These are phyloP conservation scores for Lasioglossum villosulum DNA, from an alignment of 2,888 invertebrate species.

Conservation along the genomic window DNA sequence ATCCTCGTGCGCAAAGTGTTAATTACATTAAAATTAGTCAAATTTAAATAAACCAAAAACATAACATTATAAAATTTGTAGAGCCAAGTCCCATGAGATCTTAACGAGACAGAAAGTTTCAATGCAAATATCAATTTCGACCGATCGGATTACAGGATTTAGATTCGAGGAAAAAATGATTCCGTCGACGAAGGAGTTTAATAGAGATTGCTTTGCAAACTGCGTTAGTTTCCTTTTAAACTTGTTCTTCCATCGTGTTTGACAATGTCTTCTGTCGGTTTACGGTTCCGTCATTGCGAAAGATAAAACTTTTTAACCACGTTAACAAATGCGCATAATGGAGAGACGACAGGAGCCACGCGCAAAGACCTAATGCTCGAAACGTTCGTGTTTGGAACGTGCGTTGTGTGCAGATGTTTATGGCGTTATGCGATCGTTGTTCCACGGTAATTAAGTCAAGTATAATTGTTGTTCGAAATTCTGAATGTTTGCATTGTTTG, in stretches of 20 bases:
- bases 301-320: not conserved
- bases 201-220: not conserved
- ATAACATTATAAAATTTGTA: not conserved
- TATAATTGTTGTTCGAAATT: conserved; percentile 36
- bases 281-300: not conserved
- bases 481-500: conserved; percentile 21
- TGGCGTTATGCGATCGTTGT: not conserved
- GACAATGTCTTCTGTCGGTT: not conserved
- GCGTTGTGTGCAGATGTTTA: conserved; percentile 24
- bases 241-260: not conserved
- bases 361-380: not conserved
- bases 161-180: not conserved
- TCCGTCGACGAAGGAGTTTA: not conserved
- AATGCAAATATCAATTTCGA: not conserved
- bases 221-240: not conserved
- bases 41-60: not conserved
- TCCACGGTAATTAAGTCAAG: conserved; percentile 36
- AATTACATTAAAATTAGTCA: not conserved
- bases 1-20: not conserved
- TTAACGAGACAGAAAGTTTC: not conserved
- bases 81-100: no score
- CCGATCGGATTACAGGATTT: not conserved
- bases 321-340: conserved; percentile 7
- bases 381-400: not conserved
- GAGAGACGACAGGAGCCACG: not conserved